These are phyloP conservation scores for Marronus borbonicus DNA, from an alignment of 2,888 invertebrate species.

Conservation along the genomic window DNA sequence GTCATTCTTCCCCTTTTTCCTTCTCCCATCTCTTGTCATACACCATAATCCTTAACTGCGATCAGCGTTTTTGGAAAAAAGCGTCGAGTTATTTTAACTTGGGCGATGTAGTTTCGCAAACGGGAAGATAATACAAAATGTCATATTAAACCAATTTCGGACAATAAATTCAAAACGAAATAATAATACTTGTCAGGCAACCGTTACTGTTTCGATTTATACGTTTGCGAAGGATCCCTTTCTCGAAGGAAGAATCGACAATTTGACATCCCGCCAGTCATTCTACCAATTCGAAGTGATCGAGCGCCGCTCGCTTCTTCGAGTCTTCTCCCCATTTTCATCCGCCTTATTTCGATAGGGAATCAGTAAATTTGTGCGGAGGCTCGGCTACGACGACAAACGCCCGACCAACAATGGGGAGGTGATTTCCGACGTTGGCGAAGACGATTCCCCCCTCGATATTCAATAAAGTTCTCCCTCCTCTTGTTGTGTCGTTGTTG, in stretches of 20 bases:
- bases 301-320: too few species aligned
- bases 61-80: neutral
- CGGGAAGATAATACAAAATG: slow-evolving; percentile 14
- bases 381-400: slow-evolving; percentile 1
- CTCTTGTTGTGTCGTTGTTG: neutral
- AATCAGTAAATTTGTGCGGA: slow-evolving; percentile 17
- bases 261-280: neutral
- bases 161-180: slow-evolving; percentile 35
- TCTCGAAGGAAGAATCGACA: neutral
- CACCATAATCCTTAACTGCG: too few species aligned
- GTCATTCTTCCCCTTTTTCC: too few species aligned
- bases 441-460: slow-evolving; percentile 2
- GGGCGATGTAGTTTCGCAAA: neutral
- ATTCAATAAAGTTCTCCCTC: slow-evolving; percentile 11
- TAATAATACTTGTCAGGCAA: slow-evolving; percentile 33
- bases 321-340: neutral
- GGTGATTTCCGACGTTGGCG: neutral
- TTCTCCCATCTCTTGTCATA: too few species aligned
- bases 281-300: too few species aligned
- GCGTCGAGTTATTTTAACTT: slow-evolving; percentile 9
- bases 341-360: neutral
- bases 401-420: slow-evolving; percentile 12
- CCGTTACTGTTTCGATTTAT: slow-evolving; percentile 21
- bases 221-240: neutral
- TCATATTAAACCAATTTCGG: slow-evolving; percentile 14